Evolutionary conservation across 2,888 invertebrate species (phyloP).

Genomic region (Helicoverpa assulta): DNA sequence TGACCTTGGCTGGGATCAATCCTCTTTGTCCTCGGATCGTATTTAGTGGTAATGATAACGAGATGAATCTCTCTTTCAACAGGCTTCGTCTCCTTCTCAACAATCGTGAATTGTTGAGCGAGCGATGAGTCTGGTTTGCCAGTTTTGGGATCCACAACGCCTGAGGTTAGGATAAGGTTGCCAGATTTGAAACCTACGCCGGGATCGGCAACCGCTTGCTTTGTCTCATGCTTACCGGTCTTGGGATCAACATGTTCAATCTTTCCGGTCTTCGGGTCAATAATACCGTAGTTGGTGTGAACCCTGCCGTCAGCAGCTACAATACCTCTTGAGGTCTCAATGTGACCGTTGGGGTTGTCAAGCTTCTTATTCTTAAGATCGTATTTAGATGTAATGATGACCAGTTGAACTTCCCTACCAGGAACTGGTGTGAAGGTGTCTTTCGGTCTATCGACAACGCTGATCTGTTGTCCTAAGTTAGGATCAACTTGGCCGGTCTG

Average conservation of each 20-base stretch:
- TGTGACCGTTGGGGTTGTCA: slow-evolving; percentile 89
- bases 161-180: slow-evolving; percentile 88
- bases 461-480: slow-evolving; percentile 88
- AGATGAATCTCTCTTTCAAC: slow-evolving; percentile 89
- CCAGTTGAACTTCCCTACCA: slow-evolving; percentile 85
- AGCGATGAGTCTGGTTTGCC: slow-evolving; percentile 89
- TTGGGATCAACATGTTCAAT: slow-evolving; percentile 89
- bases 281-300: slow-evolving; percentile 89
- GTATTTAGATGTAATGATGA: slow-evolving; percentile 89
- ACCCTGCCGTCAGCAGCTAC: slow-evolving; percentile 85
- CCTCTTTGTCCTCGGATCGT: slow-evolving; percentile 89
- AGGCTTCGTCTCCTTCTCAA: slow-evolving; percentile 83
- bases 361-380: slow-evolving; percentile 90
- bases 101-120: slow-evolving; percentile 90
- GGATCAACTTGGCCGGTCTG: slow-evolving; percentile 88
- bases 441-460: slow-evolving; percentile 77
- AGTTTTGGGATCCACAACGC: slow-evolving; percentile 90
- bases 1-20: slow-evolving; percentile 83
- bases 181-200: slow-evolving; percentile 78
- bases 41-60: slow-evolving; percentile 91
- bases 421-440: slow-evolving; percentile 77
- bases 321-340: slow-evolving; percentile 88
- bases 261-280: slow-evolving; percentile 90
- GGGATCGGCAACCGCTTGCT: slow-evolving; percentile 90
- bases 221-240: slow-evolving; percentile 90